phyloP scores from a whole-genome alignment of 2,888 invertebrate genomes.

The Maniola hyperantus region DNA sequence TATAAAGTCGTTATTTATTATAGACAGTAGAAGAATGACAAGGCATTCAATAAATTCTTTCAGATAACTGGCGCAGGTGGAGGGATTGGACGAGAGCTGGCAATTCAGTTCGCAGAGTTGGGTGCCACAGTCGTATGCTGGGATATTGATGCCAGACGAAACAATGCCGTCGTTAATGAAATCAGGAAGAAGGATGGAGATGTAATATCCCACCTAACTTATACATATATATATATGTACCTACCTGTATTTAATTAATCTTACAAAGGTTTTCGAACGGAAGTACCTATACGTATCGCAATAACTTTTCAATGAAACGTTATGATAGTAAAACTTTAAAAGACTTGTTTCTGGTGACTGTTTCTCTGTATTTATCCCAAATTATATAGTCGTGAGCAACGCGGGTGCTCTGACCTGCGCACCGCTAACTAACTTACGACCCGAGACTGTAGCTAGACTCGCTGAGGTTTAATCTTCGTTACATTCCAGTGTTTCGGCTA shows the following conservation, averaged over 20 bases:
- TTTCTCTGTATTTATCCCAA: too few relatives aligned
- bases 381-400: constrained; percentile 71
- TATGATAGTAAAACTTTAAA: too few relatives aligned
- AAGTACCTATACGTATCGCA: too few relatives aligned
- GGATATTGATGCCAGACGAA: constrained; percentile 66
- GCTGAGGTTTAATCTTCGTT: constrained; percentile 62
- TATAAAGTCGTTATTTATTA: too few relatives aligned
- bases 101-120: constrained; percentile 71
- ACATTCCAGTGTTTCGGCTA: constrained; percentile 64
- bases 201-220: constrained; percentile 46
- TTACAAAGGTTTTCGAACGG: too few relatives aligned
- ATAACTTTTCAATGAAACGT: too few relatives aligned
- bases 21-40: too few relatives aligned
- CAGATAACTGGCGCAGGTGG: constrained; percentile 74
- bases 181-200: constrained; percentile 73
- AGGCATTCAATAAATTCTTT: background rate
- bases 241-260: too few relatives aligned
- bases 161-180: constrained; percentile 67
- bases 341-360: too few relatives aligned
- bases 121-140: constrained; percentile 77
- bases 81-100: constrained; percentile 72
- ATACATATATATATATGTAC: too few relatives aligned
- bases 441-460: constrained; percentile 57
- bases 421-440: constrained; percentile 57
- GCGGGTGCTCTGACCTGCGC: constrained; percentile 61